Base-by-base conservation (phyloP, 2,888 invertebrate genomes). In the Caenorhabditis sp. region DNA sequence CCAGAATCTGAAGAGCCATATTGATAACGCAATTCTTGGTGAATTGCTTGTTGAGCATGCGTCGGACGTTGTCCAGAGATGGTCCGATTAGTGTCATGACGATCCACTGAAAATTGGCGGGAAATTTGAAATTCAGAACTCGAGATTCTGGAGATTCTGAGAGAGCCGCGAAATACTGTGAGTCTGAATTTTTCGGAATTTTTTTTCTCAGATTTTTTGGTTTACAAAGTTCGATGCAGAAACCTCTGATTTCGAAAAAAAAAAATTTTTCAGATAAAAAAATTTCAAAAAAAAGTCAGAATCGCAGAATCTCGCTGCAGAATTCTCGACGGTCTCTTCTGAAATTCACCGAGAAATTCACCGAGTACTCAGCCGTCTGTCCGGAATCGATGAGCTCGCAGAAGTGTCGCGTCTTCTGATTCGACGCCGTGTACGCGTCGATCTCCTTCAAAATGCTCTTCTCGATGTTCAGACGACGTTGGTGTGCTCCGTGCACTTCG, bases 61-160 rank as follows among this genome's bases (percentile, higher is more conserved):
- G 61, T 5, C 84, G 80, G 4, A 84, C 73, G 38, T 16, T 54
- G 6, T 84, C 84, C 61, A 84, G 41, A 24, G 84, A 80, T 24
- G 84, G 84, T 8, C 84, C 84, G 51, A 84, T 80, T 16, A 84
- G 61, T 6, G 80, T 80, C 84, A 84, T 84, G 1, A 72, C 80
- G 35, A 84, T 47, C 84, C 84, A 84, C 80, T 84, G 59, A 26
- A 63, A 63, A 51, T n/a, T n/a, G n/a, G n/a, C 24, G 24, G 24
- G 10, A 12, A 8, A 5, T 6, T 51, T 7, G 8, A 22, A 3
- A 19, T 19, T 3, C 10, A 24, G 19, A 54, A 54, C 22, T 51
- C 22, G 22, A 51, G n/a, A 51, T 3, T 22, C 22, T 19, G 22
- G 10, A n/a, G 44, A 3, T 19, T 51, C 14, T 47, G 5, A n/a